These are phyloP conservation scores for Eulemur macaco DNA, from an alignment of 2,113 vertebrate genomes.

Conservation along the genomic window DNA sequence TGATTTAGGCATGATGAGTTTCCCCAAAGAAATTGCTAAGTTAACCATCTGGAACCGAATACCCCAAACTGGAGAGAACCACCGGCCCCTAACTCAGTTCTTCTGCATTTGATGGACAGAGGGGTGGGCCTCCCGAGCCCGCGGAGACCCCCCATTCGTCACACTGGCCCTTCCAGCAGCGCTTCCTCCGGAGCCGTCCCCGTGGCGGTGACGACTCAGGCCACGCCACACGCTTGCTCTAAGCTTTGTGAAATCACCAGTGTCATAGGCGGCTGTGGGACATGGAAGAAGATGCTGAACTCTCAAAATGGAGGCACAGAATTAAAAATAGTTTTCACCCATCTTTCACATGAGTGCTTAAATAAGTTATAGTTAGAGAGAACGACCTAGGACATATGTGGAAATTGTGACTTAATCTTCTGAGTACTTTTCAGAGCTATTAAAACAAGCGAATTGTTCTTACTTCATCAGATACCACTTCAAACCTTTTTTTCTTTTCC, in stretches of 20 bases:
- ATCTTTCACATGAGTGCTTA: not conserved
- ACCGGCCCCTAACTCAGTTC: not conserved
- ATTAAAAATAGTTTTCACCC: not conserved
- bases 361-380: not conserved
- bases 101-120: not conserved
- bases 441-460: not conserved
- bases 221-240: not conserved
- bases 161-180: fast-evolving
- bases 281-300: not conserved
- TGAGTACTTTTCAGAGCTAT: not conserved
- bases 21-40: not conserved
- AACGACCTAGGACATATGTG: not conserved
- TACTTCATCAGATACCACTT: not conserved
- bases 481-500: not conserved
- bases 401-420: not conserved
- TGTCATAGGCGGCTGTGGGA: not conserved
- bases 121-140: fast-evolving
- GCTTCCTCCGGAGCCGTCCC: not conserved
- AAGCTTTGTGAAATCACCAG: not conserved
- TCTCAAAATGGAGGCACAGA: not conserved
- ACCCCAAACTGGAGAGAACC: not conserved
- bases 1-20: not conserved
- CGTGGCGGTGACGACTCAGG: not conserved
- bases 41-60: not conserved
- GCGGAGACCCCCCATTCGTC: fast-evolving